Evolutionary conservation across 2,888 invertebrate species (phyloP), one percentile per base, ranked within the genome.

Genomic region (Rhopalosiphum nymphaeae): DNA sequence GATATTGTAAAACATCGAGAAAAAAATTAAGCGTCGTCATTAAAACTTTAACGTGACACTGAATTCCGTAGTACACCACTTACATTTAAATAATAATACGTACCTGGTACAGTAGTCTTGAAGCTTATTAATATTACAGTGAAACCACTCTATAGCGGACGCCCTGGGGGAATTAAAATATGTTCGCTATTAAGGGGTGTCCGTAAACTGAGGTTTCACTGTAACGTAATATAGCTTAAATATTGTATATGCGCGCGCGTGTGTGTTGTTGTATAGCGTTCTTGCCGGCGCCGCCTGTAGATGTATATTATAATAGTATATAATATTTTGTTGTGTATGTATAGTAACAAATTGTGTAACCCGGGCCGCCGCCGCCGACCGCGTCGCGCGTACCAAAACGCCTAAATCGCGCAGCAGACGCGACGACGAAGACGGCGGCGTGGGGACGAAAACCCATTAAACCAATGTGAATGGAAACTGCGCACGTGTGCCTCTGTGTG

Each of bases 401-500:
- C 53, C 53, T 53, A 53, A 53, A 53, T 53, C 53, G 53, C 21
- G 36, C n/a, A n/a, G n/a, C 67, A n/a, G 67, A n/a, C 67, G n/a
- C 78, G 78, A 78, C 36, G 78, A 25, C 21, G 36, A 78, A 78
- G 78, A 78, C 78, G 57, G 36, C 36, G 78, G 78, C 21, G 89
- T 13, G 29, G n/a, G 56, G 56, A 46, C 61, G 87, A 87, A 92
- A 92, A 87, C 87, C 61, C 87, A 87, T 92, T 92, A 87, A 61
- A 92, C 61, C 42, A 36, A 92, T 67, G 49, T 87, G 36, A 92
- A 67, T 87, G 61, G 53, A 86, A 57, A 36, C 57, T 11, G 56
- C 16, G 44, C 87, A 46, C 86, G 42, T 42, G 44, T n/a, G 49
- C 16, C 53, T 21, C 16, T 36, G 16, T 78, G 67, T 78, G 67